Base-by-base conservation (phyloP, 2,797 vertebrate genomes). In the Fistularia tabacaria region DNA sequence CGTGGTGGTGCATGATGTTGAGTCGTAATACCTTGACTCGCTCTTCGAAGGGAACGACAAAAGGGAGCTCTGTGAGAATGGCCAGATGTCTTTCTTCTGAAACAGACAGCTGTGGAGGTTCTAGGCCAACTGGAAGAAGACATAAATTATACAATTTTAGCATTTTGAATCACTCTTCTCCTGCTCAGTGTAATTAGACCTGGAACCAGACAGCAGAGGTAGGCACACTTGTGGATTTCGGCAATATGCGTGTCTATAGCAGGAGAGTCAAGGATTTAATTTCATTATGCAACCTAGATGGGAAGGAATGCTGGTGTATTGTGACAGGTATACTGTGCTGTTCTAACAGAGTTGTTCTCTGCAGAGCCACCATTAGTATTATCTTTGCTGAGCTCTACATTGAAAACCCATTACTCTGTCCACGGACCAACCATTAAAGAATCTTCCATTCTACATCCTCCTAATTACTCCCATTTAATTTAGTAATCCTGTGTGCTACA, bases 41-140 rank as follows among this genome's bases (percentile, higher is more conserved):
- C 82, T 99, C 97, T 85, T 98, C 97, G 62, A 99, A 99, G 10
- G 96, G 97, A 73, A 99, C 97, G 46, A 98, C 96, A 48, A 99
- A 99, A 1, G 97, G 97, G 53, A 99, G 91, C 74, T 99, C 96
- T 0, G 97, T 99, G 66, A 99, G 91, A 87, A 99, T 93, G 82
- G 97, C 97, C 64, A 99, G 91, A 36, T 99, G 94, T 72, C 96
- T 88, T 77, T 99, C 97, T 80, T 99, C 97, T 0, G 95, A 96
- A 43, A 99, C 97, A 0, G 97, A 97, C 63, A 99, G 92, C 42
- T 95, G 96, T 1, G 95, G 93, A 54, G 96, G 93, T 69, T 98
- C 96, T 75, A 90, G 71, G 41, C 95, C 96, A 84, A 99, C 97
- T 99, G 64, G 9, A 36, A 38, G 56, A 3, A 75, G 11, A 71